Conservation (phyloP, 30 jellyfish, hydroid and myxozoan species). For the Cassiopea andromeda region DNA sequence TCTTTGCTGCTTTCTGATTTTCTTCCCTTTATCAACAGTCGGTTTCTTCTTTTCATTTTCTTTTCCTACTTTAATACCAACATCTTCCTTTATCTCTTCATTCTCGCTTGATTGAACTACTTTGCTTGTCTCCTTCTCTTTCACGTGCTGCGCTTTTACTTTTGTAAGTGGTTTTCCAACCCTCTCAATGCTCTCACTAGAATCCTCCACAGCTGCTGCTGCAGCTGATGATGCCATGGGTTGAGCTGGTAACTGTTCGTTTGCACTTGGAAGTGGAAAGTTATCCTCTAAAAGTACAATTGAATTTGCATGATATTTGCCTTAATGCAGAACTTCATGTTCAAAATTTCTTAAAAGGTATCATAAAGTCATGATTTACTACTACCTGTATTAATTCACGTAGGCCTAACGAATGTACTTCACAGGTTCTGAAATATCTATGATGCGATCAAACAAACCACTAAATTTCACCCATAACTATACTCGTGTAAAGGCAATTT, state of each 20-base stretch:
- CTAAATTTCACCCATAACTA: too few species aligned
- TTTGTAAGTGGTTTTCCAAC: slow-evolving; percentile 6
- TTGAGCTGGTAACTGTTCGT: slow-evolving; percentile 1
- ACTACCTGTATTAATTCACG: too few species aligned
- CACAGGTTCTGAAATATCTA: too few species aligned
- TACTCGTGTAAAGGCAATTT: too few species aligned
- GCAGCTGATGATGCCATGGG: slow-evolving; percentile 18
- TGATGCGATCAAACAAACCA: too few species aligned
- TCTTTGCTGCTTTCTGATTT: neutral
- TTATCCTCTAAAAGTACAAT: slow-evolving; percentile 34
- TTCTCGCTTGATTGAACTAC: neutral
- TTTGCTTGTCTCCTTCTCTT: slow-evolving; percentile 37
- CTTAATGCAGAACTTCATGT: too few species aligned
- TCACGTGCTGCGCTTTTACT: slow-evolving; percentile 16
- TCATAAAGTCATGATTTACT: too few species aligned
- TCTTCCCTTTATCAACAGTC: slow-evolving; percentile 44
- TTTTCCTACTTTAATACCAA: slow-evolving; percentile 11
- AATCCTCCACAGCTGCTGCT: neutral
- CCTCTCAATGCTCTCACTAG: slow-evolving; percentile 1
- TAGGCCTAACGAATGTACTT: too few species aligned
- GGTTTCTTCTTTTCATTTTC: slow-evolving; percentile 2
- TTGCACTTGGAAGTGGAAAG: slow-evolving; percentile 27
- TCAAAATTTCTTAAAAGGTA: too few species aligned
- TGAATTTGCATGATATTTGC: too few species aligned
- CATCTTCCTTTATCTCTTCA: neutral